A percentile compares a stretch with the other conserved stretches of the same genome.
Conservation (phyloP, 2,888 invertebrate genomes). For the Scaptomyza cyrtandrae region DNA sequence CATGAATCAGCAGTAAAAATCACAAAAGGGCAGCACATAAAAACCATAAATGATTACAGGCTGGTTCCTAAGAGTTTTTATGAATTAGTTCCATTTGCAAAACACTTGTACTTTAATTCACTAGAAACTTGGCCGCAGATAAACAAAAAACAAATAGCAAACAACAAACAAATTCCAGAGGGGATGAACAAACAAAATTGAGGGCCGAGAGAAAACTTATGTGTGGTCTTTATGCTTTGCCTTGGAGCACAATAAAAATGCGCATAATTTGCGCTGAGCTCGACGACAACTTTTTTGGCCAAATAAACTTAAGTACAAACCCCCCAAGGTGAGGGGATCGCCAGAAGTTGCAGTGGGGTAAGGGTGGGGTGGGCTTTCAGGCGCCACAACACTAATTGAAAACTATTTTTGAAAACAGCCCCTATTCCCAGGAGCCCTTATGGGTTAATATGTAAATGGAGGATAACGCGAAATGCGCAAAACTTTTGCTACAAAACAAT, state of each 20-base stretch:
- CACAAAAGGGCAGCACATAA: constrained; percentile 41
- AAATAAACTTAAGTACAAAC: constrained; percentile 72
- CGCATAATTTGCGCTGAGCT: constrained; percentile 71
- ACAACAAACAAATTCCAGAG: constrained; percentile 41
- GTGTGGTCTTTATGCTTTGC: constrained; percentile 27
- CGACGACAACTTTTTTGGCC: constrained; percentile 59
- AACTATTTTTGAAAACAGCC: constrained; percentile 71
- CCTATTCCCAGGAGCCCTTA: constrained; percentile 43
- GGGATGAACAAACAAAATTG: not conserved
- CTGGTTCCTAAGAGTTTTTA: constrained; percentile 28
- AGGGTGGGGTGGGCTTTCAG: constrained; percentile 30
- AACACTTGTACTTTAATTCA: constrained; percentile 53
- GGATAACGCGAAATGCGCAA: constrained; percentile 75
- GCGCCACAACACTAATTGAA: constrained; percentile 74
- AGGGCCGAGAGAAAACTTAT: constrained; percentile 1
- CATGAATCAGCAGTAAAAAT: constrained; percentile 63
- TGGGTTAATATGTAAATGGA: constrained; percentile 75
- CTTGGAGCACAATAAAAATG: constrained; percentile 65
- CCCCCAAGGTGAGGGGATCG: constrained; percentile 42
- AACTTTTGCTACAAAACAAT: constrained; percentile 76
- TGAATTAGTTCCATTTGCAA: constrained; percentile 42
- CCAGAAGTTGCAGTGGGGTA: not conserved
- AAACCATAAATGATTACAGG: constrained; percentile 59
- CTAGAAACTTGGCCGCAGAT: constrained; percentile 50
- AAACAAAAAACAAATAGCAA: constrained; percentile 48